phyloP scores from a whole-genome alignment of 2,797 vertebrate species.

The Poeciliopsis presidionis region DNA sequence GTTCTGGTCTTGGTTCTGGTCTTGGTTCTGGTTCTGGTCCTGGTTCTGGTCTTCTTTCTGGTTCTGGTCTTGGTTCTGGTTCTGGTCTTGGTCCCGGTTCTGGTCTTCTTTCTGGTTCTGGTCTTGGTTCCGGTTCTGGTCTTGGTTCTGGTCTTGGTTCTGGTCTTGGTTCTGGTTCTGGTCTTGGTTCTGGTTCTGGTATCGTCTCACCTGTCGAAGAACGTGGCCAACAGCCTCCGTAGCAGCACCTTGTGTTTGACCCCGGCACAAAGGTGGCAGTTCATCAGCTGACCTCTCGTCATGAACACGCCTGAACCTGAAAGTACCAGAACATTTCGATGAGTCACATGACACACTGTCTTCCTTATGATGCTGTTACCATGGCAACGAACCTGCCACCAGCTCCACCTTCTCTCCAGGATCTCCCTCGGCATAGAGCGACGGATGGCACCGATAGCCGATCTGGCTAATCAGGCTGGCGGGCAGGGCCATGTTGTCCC shows the following conservation, averaged over 20 bases:
- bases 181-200: too few species aligned
- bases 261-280: constrained; percentile 95
- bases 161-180: too few species aligned
- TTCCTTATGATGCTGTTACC: not conserved
- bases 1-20: too few species aligned
- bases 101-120: too few species aligned
- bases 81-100: too few species aligned
- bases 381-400: constrained; percentile 85
- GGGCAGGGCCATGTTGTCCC: constrained; percentile 93
- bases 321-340: not conserved
- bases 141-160: too few species aligned
- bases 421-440: constrained; percentile 96
- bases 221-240: constrained; percentile 91
- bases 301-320: constrained; percentile 95
- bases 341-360: not conserved
- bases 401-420: constrained; percentile 97
- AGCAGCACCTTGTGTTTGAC: constrained; percentile 97
- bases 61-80: too few species aligned
- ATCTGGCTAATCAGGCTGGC: constrained; percentile 97
- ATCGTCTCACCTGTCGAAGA: constrained; percentile 90
- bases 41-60: too few species aligned
- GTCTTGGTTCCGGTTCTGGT: too few species aligned
- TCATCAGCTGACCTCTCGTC: constrained; percentile 97
- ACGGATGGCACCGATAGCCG: constrained; percentile 95
- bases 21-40: too few species aligned